Evolutionary conservation across 2,888 invertebrate genomes (phyloP).

Genomic region (Fragum fragum): DNA sequence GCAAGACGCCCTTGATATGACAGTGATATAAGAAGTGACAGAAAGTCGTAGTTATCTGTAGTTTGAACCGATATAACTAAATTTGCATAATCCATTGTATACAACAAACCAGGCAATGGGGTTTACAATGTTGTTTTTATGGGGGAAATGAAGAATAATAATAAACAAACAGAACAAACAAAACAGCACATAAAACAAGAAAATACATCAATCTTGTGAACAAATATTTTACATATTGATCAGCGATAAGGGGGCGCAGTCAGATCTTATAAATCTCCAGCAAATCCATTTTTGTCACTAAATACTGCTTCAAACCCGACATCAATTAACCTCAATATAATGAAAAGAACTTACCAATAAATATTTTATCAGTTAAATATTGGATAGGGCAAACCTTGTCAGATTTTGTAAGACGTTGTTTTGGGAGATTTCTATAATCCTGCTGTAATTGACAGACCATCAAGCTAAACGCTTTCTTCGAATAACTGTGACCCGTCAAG

Average conservation of each 20-base stretch:
- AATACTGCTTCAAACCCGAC: constrained; percentile 6
- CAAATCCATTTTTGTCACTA: constrained; percentile 6
- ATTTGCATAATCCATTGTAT: too few relatives aligned
- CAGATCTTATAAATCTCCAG: not conserved
- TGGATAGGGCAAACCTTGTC: constrained; percentile 3
- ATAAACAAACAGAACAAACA: too few relatives aligned
- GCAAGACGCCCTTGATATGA: too few relatives aligned
- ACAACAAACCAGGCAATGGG: too few relatives aligned
- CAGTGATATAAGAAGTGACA: too few relatives aligned
- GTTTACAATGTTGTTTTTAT: too few relatives aligned
- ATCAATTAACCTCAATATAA: constrained; percentile 6
- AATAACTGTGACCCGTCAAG: too few relatives aligned
- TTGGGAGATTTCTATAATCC: not conserved
- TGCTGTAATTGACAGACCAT: not conserved
- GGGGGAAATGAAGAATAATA: too few relatives aligned
- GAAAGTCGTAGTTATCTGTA: too few relatives aligned
- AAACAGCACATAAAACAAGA: too few relatives aligned
- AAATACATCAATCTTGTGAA: not conserved
- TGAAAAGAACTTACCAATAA: constrained; percentile 1
- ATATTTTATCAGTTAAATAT: constrained; percentile 4
- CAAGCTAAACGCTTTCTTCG: not conserved
- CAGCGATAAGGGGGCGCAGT: not conserved
- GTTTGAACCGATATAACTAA: too few relatives aligned
- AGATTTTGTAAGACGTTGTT: constrained; percentile 3
- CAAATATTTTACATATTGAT: not conserved